Conservation (phyloP, 2,113 vertebrate species). For the Microcebus jonahi region DNA sequence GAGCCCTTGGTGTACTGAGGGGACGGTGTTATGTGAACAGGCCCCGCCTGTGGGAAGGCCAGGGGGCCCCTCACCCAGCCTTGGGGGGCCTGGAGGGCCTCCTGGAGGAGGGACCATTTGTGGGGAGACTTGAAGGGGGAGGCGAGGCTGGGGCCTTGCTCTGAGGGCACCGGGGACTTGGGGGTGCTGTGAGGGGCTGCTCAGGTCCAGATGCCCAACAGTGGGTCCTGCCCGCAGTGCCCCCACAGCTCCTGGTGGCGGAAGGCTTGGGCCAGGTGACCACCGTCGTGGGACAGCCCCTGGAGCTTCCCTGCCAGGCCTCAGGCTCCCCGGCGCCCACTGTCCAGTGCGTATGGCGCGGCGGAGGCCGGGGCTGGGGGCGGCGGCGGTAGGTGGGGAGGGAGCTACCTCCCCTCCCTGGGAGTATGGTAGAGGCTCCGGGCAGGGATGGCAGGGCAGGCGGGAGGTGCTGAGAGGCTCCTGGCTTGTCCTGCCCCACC, state of each 20-base stretch:
- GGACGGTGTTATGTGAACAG: background rate
- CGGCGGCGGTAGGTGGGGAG: background rate
- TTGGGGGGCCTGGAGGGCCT: background rate
- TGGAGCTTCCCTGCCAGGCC: conserved; percentile 82
- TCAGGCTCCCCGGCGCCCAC: conserved; percentile 69
- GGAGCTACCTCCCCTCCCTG: background rate
- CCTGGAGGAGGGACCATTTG: background rate
- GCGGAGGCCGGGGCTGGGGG: rapidly evolving
- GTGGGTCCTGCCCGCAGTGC: conserved; percentile 60
- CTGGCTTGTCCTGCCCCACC: background rate
- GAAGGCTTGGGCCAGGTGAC: conserved; percentile 80
- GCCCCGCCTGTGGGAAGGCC: background rate
- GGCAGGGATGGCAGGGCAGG: too few species aligned
- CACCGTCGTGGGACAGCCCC: conserved; percentile 64
- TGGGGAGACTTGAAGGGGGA: background rate
- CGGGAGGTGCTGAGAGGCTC: too few species aligned
- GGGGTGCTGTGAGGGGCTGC: background rate
- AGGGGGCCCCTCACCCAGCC: rapidly evolving
- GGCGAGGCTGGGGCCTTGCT: background rate
- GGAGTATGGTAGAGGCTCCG: rapidly evolving
- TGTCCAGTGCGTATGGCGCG: conserved; percentile 81
- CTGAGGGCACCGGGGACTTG: background rate
- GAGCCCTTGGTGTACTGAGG: background rate
- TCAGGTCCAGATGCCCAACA: background rate
- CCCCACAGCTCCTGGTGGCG: conserved; percentile 81